These are phyloP conservation scores for Drosophila greeni DNA, from an alignment of 2,888 invertebrate genomes.

Conservation along the genomic window DNA sequence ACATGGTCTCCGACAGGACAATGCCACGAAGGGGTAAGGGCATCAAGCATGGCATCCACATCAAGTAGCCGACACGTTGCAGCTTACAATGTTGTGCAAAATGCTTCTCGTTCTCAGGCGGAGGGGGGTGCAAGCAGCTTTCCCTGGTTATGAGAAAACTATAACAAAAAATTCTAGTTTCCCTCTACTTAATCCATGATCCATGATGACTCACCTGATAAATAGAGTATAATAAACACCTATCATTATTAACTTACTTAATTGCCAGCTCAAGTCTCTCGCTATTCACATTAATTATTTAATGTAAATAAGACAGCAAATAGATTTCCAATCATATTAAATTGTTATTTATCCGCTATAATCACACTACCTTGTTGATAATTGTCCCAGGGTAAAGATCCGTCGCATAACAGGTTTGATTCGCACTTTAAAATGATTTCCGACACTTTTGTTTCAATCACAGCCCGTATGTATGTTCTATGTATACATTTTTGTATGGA, in stretches of 20 bases:
- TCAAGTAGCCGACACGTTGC: conserved; percentile 51
- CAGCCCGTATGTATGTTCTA: conserved; percentile 1
- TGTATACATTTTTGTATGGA: conserved; percentile 11
- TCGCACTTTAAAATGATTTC: conserved; percentile 18
- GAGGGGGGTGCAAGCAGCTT: conserved; percentile 1
- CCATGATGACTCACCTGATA: neutral
- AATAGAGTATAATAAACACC: neutral
- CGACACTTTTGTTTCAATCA: conserved; percentile 27
- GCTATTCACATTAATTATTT: neutral
- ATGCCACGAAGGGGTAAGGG: conserved; percentile 9
- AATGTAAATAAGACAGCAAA: neutral
- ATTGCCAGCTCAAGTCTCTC: neutral
- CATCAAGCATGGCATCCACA: conserved; percentile 12
- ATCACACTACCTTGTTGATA: neutral
- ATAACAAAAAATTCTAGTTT: neutral
- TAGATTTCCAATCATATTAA: conserved; percentile 1
- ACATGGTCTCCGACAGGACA: conserved; percentile 14
- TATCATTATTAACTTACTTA: too few species aligned
- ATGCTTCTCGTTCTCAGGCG: conserved; percentile 13
- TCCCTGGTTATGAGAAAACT: neutral
- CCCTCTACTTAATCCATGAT: neutral
- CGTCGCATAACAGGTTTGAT: conserved; percentile 1
- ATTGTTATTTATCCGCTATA: neutral
- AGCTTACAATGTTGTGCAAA: conserved; percentile 34
- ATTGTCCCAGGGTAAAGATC: conserved; percentile 1